Evolutionary conservation across 2,888 invertebrate species (phyloP).

Genomic region (Drosophila tripunctata): DNA sequence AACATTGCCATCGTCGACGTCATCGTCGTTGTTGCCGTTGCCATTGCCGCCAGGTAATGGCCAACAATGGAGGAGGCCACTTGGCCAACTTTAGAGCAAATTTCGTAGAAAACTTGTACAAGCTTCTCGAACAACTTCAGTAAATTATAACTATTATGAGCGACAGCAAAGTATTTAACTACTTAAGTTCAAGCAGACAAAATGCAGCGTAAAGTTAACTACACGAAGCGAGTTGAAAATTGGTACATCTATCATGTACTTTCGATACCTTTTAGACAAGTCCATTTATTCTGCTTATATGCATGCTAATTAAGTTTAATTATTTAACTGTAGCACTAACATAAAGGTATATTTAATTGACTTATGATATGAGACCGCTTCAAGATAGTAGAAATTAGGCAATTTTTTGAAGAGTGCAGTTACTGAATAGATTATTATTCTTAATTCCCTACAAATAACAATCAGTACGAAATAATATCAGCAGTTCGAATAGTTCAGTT

Average conservation of each 20-base stretch:
- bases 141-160: conserved; percentile 32
- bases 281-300: background rate
- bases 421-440: too few relatives aligned
- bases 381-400: too few relatives aligned
- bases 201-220: background rate
- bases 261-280: background rate
- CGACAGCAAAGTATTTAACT: conserved; percentile 12
- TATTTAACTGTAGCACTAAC: background rate
- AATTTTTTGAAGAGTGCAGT: too few relatives aligned
- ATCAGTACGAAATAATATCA: too few relatives aligned
- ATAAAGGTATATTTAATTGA: too few relatives aligned
- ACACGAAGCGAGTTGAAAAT: background rate
- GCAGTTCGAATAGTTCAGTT: too few relatives aligned
- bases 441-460: too few relatives aligned
- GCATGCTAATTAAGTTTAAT: conserved; percentile 2
- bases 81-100: conserved; percentile 32
- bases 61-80: background rate
- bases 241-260: background rate
- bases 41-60: background rate
- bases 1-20: too few relatives aligned
- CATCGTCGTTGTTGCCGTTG: too few relatives aligned
- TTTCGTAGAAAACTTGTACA: conserved; percentile 26
- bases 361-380: too few relatives aligned
- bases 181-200: background rate
- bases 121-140: conserved; percentile 18